Conservation (phyloP, 2,797 vertebrate species). For the Petrocephalus schoutedeni region DNA sequence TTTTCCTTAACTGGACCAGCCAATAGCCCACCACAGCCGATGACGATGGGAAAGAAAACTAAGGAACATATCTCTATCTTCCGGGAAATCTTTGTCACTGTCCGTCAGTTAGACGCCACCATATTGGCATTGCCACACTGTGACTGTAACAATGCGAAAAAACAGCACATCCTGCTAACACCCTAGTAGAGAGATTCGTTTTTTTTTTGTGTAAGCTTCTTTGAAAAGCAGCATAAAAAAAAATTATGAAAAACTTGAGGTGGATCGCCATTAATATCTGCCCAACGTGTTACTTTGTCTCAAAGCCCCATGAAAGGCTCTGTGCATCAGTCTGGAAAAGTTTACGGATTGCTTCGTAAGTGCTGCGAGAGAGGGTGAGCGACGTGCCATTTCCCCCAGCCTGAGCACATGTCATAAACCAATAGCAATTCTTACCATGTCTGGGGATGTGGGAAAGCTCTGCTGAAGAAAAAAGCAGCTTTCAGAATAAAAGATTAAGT, state of each 20-base stretch:
- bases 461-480: background rate
- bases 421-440: background rate
- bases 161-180: background rate
- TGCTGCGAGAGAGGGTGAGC: background rate
- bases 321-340: background rate
- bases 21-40: background rate
- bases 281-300: background rate
- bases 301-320: background rate
- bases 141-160: background rate
- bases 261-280: background rate
- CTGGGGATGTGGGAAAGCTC: background rate
- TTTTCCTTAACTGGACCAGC: background rate
- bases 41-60: background rate
- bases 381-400: background rate
- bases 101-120: background rate
- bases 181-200: background rate
- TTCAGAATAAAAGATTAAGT: background rate
- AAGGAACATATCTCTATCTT: background rate
- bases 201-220: background rate
- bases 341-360: background rate
- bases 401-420: background rate
- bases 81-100: slow-evolving; percentile 1
- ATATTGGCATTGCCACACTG: background rate
- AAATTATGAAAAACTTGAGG: background rate
- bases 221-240: background rate